Percentiles rank a stretch among this genome's conserved stretches.
phyloP scores from a whole-genome alignment of 2,888 invertebrate species.

The Meliscaeva auricollis region DNA sequence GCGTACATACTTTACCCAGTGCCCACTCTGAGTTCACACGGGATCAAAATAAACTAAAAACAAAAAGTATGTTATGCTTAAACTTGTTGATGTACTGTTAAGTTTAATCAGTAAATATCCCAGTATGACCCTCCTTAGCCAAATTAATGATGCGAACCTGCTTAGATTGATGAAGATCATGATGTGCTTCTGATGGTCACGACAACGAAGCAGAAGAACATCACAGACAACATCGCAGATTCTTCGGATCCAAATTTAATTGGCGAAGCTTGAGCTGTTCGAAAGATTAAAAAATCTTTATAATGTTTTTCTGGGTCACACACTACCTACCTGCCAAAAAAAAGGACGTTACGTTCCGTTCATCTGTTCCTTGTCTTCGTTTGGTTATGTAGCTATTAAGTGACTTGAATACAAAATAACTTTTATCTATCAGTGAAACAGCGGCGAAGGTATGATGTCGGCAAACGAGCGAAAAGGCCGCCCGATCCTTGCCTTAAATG shows the following conservation, averaged over 20 bases:
- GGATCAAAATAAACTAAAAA: no score
- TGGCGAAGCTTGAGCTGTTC: conserved; percentile 49
- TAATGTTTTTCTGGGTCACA: conserved; percentile 67
- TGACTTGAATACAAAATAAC: conserved; percentile 67
- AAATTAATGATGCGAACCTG: not conserved
- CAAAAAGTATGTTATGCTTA: no score
- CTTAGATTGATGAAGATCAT: conserved; percentile 36
- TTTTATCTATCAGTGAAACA: conserved; percentile 54
- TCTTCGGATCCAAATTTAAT: conserved; percentile 68
- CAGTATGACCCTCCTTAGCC: not conserved
- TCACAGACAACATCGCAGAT: conserved; percentile 61
- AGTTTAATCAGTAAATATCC: no score
- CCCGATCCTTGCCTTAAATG: conserved; percentile 32
- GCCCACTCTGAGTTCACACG: no score
- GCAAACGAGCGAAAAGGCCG: conserved; percentile 42
- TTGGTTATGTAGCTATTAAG: conserved; percentile 30
- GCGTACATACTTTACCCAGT: no score
- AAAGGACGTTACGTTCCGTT: conserved; percentile 5
- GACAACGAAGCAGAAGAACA: conserved; percentile 40
- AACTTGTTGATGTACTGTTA: no score
- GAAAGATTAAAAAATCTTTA: conserved; percentile 16
- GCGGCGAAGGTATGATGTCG: not conserved
- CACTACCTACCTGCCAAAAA: conserved; percentile 21
- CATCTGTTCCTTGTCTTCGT: not conserved
- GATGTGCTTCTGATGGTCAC: conserved; percentile 63